Evolutionary conservation across 2,113 vertebrate genomes (phyloP).

Genomic region (Laticauda colubrina): DNA sequence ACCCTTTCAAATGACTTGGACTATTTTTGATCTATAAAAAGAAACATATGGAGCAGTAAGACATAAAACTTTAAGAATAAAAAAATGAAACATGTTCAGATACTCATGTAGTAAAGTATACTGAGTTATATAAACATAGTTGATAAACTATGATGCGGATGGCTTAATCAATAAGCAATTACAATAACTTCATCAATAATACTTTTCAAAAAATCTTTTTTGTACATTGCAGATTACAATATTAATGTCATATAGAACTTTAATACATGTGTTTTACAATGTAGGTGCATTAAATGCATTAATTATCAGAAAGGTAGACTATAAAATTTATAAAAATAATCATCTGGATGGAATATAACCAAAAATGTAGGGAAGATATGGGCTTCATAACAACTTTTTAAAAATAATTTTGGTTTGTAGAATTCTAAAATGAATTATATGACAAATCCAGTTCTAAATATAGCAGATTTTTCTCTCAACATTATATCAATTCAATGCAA

Average conservation of each 20-base stretch:
- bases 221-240: neutral
- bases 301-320: neutral
- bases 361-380: neutral
- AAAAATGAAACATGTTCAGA: neutral
- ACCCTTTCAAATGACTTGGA: neutral
- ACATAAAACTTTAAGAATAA: neutral
- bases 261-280: neutral
- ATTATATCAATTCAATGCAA: constrained; percentile 24
- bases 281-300: neutral
- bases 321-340: constrained; percentile 28
- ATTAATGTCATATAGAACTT: neutral
- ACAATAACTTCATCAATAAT: neutral
- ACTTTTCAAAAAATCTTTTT: neutral
- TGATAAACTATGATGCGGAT: neutral
- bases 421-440: constrained; percentile 51
- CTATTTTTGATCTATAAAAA: neutral
- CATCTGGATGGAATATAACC: neutral
- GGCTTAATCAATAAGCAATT: neutral
- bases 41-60: neutral
- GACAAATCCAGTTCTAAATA: constrained; percentile 39
- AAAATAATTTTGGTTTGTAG: constrained; percentile 53
- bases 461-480: constrained; percentile 45
- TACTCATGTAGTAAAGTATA: neutral
- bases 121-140: neutral
- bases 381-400: constrained; percentile 35